phyloP scores from a whole-genome alignment of 2,797 vertebrate genomes.

The Syncerus caffer region DNA sequence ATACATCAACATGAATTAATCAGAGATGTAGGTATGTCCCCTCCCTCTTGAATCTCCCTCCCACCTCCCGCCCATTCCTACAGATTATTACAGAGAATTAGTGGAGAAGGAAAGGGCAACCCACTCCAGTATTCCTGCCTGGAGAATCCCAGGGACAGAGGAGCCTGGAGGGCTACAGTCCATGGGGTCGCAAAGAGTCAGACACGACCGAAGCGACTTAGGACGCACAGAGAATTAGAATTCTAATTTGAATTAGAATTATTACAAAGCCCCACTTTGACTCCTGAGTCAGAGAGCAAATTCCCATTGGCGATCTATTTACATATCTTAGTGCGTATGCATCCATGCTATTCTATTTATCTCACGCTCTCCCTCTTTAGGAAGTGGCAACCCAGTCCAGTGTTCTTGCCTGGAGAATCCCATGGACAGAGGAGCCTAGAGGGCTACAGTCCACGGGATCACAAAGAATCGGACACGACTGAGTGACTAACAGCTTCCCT shows the following conservation, averaged over 20 bases:
- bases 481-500: not conserved
- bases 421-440: not conserved
- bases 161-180: not conserved
- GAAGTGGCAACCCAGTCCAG: not conserved
- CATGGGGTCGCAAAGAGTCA: accelerated
- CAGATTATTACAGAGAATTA: not conserved
- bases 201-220: not conserved
- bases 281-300: not conserved
- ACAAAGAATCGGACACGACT: not conserved
- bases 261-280: not conserved
- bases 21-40: not conserved
- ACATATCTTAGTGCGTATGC: not conserved
- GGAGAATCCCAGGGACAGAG: not conserved
- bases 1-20: not conserved
- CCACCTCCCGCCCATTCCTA: not conserved
- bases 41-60: not conserved
- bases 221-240: not conserved
- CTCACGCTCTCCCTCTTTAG: not conserved
- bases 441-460: not conserved
- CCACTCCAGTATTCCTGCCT: not conserved
- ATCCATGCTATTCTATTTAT: not conserved
- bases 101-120: not conserved
- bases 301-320: accelerated
- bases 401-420: not conserved
- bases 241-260: not conserved